Evolutionary conservation across 2,888 invertebrate species (phyloP), one percentile per base, ranked within the genome.

Genomic region (Masnerella sp.): DNA sequence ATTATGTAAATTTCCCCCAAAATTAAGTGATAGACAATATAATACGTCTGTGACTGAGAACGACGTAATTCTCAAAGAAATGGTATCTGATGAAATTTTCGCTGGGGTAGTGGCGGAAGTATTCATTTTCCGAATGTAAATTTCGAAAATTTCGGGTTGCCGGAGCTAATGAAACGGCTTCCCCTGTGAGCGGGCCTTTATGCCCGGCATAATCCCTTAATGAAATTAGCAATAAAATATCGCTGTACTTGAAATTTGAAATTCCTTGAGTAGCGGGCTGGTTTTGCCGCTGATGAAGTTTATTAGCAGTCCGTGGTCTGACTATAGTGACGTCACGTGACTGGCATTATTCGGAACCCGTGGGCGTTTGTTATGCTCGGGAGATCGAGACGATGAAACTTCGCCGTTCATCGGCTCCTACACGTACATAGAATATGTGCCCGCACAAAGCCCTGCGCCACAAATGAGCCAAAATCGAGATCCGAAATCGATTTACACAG

Each of bases 291-390:
- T 70, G 56, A 62, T 62, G 64, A 65, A 74, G 64, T 74, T 74
- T 74, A 69, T 74, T 69, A 69, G 65, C 28, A 70, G 74, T 58
- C 61, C 51, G 74, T 74, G 74, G 59, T 61, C 61, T 42, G 69
- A 69, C 64, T 74, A 47, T 70, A 69, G 69, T 65, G 59, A 69
- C 47, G 69, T 74, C 74, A 74, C 64, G 59, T 74, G 69, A 74
- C 74, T 54, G 74, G 74, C 74, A 69, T 74, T 69, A 74, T 69
- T 51, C 68, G 15, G 34, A 34, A 54, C 51, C 40, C 54, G 42
- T 45, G 43, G 49, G 45, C 49, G 28, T 61, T 68, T 74, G 73
- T 59, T 64, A 73, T 68, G 73, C 73, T 73, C 62, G 38, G 25
- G 30, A 68, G 62, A 73, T 67, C 67, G 61, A 56, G 51, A 51